Percentiles rank a stretch among this genome's conserved stretches.
Conservation (phyloP, 2,888 invertebrate genomes). For the Strigamia transsilvanica region DNA sequence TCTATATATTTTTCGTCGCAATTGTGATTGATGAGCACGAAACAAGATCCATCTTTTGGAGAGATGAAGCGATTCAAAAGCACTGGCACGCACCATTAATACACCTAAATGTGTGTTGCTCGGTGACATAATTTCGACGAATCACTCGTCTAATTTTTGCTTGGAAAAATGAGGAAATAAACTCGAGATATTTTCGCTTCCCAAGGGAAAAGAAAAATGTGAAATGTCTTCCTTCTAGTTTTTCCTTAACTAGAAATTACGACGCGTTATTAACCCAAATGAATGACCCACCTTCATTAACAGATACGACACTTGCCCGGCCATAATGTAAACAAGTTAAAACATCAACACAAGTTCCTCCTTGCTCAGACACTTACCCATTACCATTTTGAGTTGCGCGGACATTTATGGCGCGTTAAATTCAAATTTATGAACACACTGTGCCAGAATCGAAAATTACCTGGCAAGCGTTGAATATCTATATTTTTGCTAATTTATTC, state of each 20-base stretch:
- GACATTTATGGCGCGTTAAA: slow-evolving; percentile 31
- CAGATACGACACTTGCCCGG: background rate
- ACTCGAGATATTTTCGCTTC: background rate
- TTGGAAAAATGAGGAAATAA: background rate
- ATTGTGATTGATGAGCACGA: slow-evolving; percentile 29
- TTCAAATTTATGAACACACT: background rate
- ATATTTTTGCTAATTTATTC: background rate
- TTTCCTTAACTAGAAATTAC: background rate
- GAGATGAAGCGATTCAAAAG: background rate
- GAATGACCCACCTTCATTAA: background rate
- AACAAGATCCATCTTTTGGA: background rate
- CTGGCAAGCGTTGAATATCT: background rate
- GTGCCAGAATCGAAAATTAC: slow-evolving; percentile 27
- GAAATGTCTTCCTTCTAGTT: background rate
- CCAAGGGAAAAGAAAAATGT: background rate
- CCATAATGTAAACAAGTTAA: background rate
- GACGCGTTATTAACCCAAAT: background rate
- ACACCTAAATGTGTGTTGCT: background rate
- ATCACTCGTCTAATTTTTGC: background rate
- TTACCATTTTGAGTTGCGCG: background rate
- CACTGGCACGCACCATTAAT: background rate
- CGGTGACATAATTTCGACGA: background rate
- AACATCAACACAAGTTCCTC: background rate
- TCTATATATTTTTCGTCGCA: background rate
- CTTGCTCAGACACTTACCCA: background rate